These are phyloP conservation scores for Garra rufa DNA, from an alignment of 2,113 vertebrate species.

Conservation along the genomic window DNA sequence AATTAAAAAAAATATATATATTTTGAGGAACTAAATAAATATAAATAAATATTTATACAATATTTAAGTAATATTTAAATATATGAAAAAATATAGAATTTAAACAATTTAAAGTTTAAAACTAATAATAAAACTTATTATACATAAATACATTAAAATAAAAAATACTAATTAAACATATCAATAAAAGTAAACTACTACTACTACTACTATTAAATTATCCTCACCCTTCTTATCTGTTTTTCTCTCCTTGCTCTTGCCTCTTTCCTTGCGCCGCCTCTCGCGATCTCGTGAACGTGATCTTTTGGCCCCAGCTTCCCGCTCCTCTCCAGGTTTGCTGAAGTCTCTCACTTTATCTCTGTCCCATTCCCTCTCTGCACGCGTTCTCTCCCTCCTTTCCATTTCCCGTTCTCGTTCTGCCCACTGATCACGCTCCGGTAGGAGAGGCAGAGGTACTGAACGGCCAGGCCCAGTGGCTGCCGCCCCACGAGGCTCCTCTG, in stretches of 20 bases:
- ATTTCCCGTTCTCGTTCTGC: conserved; percentile 84
- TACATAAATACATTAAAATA: not conserved
- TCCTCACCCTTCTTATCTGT: conserved; percentile 84
- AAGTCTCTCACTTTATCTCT: conserved; percentile 87
- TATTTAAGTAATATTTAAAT: not conserved
- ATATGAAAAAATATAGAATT: not conserved
- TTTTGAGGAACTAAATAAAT: too few relatives aligned
- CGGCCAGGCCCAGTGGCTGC: conserved; percentile 50
- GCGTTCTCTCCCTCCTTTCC: conserved; percentile 85
- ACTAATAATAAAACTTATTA: not conserved
- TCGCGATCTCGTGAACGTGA: conserved; percentile 87
- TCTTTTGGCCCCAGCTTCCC: conserved; percentile 48
- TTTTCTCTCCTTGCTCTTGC: conserved; percentile 87
- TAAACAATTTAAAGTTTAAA: too few relatives aligned
- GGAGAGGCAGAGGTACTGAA: conserved; percentile 58
- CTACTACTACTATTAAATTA: not conserved
- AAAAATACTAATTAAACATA: not conserved
- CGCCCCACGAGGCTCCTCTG: conserved; percentile 62
- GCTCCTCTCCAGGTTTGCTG: conserved; percentile 66
- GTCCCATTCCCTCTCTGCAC: conserved; percentile 90
- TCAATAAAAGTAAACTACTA: not conserved
- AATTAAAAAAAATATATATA: too few relatives aligned
- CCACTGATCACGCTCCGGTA: conserved; percentile 75
- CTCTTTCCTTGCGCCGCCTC: conserved; percentile 81
- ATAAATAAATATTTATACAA: too few relatives aligned